Evolutionary conservation across 1,140 invertebrate genomes (phyloP), one percentile per base, ranked within the genome.

Genomic region (Portunus trituberculatus): DNA sequence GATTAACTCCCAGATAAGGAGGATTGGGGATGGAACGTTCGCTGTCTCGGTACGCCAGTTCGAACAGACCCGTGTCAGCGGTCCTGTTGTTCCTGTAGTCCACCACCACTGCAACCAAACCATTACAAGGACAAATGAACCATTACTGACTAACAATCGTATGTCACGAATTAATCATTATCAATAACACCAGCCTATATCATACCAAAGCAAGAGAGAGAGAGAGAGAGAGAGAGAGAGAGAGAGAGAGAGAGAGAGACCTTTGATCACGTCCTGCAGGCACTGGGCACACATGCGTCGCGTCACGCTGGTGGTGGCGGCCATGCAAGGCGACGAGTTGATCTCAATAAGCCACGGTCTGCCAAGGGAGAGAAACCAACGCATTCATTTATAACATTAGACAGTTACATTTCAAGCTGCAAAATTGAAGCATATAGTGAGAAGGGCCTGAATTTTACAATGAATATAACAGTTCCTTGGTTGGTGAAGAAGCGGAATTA

Each of bases 281-380:
- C 98, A 98, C 96, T 98, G 98, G 25, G 98, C 97, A 97, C 99
- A 99, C 96, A 99, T 97, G 93, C 98, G 97, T 0, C 98, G 98
- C 0, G 99, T 99, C 0, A 99, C 98, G 95, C 98, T 98, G 0
- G 99, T 99, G 0, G 98, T 99, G 14, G 98, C 97, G 52, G 98
- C 98, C 97, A 99, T 98, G 96, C 99, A 98, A 0, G 99, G 99
- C 97, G 98, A 98, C 10, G 98, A 99, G 97, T 99, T 99, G 95
- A 99, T 99, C 97, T 99, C 99, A 96, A 99, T 98, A 0, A 99
- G 97, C 98, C 99, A 99, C 0, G 99, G 98, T 90, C 98, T 96
- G 92, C 0, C n/a, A 16, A 29, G 32, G 92, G 14, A 39, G 31
- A 25, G 29, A n/a, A 83, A 31, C 16, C 14, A 12, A 31, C n/a